phyloP scores from a whole-genome alignment of 1,140 invertebrate genomes.

The Hyles vespertilio region DNA sequence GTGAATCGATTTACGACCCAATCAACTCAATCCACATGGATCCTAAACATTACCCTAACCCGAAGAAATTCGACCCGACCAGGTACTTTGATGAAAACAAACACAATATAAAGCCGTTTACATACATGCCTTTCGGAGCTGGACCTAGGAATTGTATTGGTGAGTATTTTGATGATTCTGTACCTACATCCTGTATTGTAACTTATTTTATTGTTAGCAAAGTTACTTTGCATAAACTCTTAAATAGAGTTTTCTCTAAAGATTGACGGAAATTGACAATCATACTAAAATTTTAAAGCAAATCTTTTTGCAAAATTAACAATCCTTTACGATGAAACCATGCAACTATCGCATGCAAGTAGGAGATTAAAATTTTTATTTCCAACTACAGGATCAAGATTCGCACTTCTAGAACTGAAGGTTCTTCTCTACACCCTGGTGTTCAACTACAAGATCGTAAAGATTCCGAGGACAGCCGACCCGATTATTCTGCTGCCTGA shows the following conservation, averaged over 20 bases:
- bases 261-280: no score
- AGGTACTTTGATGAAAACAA: constrained; percentile 77
- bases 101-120: constrained; percentile 69
- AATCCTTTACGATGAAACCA: no score
- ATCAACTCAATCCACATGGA: constrained; percentile 76
- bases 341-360: neutral
- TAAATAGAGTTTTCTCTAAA: no score
- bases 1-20: constrained; percentile 44
- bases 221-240: no score
- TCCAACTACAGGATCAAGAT: constrained; percentile 13
- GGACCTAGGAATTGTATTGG: constrained; percentile 78
- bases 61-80: constrained; percentile 77
- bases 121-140: constrained; percentile 79
- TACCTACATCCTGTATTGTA: neutral
- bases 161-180: neutral
- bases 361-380: neutral
- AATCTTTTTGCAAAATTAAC: no score
- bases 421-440: constrained; percentile 21
- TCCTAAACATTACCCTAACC: constrained; percentile 74
- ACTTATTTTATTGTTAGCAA: neutral
- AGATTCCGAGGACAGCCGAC: constrained; percentile 24
- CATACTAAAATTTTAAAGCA: no score
- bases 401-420: constrained; percentile 29
- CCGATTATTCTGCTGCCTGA: constrained; percentile 20
- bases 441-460: constrained; percentile 25